Base-by-base conservation (phyloP, 2,888 invertebrate species). In the Hirtodrosophila histrioides region DNA sequence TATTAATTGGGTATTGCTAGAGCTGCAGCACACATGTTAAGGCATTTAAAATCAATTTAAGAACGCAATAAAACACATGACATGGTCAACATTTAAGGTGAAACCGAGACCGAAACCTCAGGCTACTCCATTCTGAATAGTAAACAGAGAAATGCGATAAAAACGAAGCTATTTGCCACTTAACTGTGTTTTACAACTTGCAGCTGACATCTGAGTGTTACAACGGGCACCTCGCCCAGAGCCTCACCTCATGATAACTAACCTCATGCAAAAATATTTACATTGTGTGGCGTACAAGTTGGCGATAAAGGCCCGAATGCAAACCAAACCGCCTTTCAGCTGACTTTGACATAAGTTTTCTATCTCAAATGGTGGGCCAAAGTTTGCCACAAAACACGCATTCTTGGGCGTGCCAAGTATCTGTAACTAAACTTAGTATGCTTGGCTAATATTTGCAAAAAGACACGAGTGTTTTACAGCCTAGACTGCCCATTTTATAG, bases 21-120 rank as follows among this genome's bases (percentile, higher is more conserved):
- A 35, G 35, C 48, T 37, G 11, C 39, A 66, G 84, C 31, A 80
- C 80, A 57, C 55, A 51, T 84, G 80, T 69, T 84, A 84, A 68
- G 73, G 69, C 75, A 56, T 62, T 80, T 80, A 78, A 61, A 54
- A 41, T 45, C 56, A 65, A 49, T 68, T 72, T 57, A 23, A 54
- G 50, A 62, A 53, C 12, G 12, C 57, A 63, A 63, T 71, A 75
- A 66, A 60, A 57, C 3, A 40, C 41, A 33, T 58, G 17, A 11
- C 41, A 5, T 33, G 10, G 5, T 3, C 29, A 33, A 10, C 33
- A 12, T 63, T 77, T 53, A 49, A 58, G 57, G 56, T 63, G 68
- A 81, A 75, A 74, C 53, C 44, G 9, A 64, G 57, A 49, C 51
- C 44, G 9, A 64, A 60, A 49, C 51, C 54, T 35, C 29, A 2